Percentiles rank a stretch among this genome's conserved stretches.
phyloP scores from a whole-genome alignment of 2,888 invertebrate genomes.

The Aphodius sticticus region DNA sequence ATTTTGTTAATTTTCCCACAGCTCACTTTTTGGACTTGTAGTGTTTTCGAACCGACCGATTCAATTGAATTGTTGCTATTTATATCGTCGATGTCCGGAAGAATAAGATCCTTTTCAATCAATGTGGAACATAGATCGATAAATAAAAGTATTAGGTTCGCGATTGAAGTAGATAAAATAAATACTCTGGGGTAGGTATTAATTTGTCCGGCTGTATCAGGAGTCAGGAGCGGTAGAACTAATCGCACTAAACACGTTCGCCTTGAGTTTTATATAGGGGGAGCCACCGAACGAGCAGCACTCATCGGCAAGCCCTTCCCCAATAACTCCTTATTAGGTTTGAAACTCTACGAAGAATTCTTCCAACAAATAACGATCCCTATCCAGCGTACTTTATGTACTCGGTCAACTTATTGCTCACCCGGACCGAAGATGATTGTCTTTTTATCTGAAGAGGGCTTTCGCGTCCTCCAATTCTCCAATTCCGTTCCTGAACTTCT shows the following conservation, averaged over 20 bases:
- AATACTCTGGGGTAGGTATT: conserved; percentile 7
- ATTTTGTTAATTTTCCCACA: no score
- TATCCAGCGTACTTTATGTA: conserved; percentile 4
- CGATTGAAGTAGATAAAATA: not conserved
- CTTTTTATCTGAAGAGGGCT: not conserved
- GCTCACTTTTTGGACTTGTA: no score
- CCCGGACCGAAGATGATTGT: not conserved
- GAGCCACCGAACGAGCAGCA: not conserved
- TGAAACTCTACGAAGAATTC: conserved; percentile 12
- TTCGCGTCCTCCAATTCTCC: not conserved
- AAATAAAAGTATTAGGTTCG: not conserved
- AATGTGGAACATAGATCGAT: not conserved
- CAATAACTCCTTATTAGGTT: conserved; percentile 23
- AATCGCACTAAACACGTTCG: conserved; percentile 22
- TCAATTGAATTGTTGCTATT: no score
- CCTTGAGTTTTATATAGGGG: conserved; percentile 15
- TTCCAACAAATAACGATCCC: conserved; percentile 13
- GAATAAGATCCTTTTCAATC: not conserved
- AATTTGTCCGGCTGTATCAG: not conserved
- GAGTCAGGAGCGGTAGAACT: not conserved
- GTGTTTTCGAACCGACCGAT: no score
- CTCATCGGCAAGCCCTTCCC: not conserved
- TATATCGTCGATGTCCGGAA: no score
- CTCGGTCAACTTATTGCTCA: not conserved
- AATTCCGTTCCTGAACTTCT: not conserved